These are phyloP conservation scores for Thaumatotibia leucotreta DNA, from an alignment of 1,140 invertebrate genomes.

Conservation along the genomic window DNA sequence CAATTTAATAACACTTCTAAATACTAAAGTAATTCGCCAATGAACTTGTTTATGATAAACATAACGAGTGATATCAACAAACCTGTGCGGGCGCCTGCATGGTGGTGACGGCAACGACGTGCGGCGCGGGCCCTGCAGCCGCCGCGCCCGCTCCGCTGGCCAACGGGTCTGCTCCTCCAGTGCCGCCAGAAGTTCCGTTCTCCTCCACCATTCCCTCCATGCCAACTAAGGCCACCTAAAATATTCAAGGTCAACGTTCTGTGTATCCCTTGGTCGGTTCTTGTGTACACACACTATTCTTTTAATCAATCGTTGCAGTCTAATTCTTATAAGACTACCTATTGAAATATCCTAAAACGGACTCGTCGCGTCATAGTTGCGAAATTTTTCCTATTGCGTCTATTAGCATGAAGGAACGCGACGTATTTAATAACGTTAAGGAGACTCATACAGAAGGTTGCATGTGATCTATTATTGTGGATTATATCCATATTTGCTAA, in stretches of 20 bases:
- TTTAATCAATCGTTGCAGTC: constrained; percentile 30
- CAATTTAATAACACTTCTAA: background rate
- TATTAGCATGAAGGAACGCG: constrained; percentile 49
- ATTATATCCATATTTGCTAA: constrained; percentile 54
- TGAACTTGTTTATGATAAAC: constrained; percentile 14
- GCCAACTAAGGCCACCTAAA: constrained; percentile 74
- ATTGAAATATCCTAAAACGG: constrained; percentile 60
- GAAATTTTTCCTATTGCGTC: constrained; percentile 68
- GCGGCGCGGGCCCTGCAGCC: constrained; percentile 76
- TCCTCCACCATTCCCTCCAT: constrained; percentile 94
- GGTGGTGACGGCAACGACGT: constrained; percentile 82
- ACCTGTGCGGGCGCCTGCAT: constrained; percentile 84
- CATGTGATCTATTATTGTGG: constrained; percentile 39
- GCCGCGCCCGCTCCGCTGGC: constrained; percentile 77
- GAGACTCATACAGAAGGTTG: constrained; percentile 36
- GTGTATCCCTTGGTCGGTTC: constrained; percentile 49
- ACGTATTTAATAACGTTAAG: constrained; percentile 55
- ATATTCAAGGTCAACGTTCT: constrained; percentile 72
- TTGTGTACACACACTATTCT: constrained; percentile 37
- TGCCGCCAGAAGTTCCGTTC: constrained; percentile 84
- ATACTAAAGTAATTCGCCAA: background rate
- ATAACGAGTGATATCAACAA: constrained; percentile 32
- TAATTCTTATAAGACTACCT: constrained; percentile 36
- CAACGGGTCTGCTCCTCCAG: constrained; percentile 81
- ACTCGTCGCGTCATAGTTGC: constrained; percentile 62